Base-by-base conservation (phyloP, 2,888 invertebrate genomes). In the Lissocephala sabroskyi region DNA sequence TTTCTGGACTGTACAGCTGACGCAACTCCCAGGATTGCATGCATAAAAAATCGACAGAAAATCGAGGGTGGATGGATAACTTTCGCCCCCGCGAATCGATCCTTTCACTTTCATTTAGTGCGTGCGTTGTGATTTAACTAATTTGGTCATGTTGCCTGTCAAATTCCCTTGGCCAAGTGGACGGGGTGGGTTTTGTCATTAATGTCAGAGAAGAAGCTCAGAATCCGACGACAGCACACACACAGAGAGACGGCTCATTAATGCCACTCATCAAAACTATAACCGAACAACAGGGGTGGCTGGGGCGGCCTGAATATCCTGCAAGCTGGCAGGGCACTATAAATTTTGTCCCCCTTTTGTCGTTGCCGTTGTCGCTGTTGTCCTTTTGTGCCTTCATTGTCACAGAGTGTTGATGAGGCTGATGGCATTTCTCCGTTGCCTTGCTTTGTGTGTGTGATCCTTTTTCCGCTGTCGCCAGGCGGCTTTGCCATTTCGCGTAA, bases 181-280 rank as follows among this genome's bases (percentile, higher is more conserved):
- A 74, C 55, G 74, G 30, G 32, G 35, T 71, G 67, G 71, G 68
- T 55, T n/a, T 73, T 65, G 68, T 73, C 68, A 76, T 68, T 68
- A 68, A 76, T 68, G 68, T 62, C 68, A 75, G 49, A 39, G 47
- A 61, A 61, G 54, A 62, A 45, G 62, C 62, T 49, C 54, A 59
- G 44, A 33, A 32, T 37, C 14, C 37, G 45, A 49, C 52, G 64
- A 63, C 60, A 65, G 60, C 56, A 23, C 51, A 52, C 56, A 68
- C 71, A 71, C 71, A 68, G 52, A 70, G 71, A 74, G 73, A 71
- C 64, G 77, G 73, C 68, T 70, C 68, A 70, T 70, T 70, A 70
- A 70, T 76, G 68, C 68, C 77, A 70, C 68, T 70, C 68, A 70
- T 70, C 68, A 70, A 70, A 70, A 70, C 68, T 70, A 70, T 70